Base-by-base conservation (phyloP, 2,113 vertebrate genomes). In the Brachyhypopomus gauderio region DNA sequence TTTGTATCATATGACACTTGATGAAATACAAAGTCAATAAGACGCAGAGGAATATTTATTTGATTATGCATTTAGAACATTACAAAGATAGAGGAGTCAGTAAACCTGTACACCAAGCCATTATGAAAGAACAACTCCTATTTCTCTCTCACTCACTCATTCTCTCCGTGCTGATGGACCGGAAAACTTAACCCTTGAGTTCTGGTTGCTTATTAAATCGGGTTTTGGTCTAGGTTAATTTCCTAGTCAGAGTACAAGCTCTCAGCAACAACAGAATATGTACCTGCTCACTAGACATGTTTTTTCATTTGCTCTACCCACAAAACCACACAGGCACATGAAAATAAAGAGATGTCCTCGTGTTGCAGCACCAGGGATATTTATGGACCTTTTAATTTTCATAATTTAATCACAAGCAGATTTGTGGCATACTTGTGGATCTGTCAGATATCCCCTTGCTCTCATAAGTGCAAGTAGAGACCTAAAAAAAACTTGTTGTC, bases 71-170 rank as follows among this genome's bases (percentile, higher is more conserved):
- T 34, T 25, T 52, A 23, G 38, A 22, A 8, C n/a, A 20, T 34
- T 71, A 16, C 23, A 12, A 72, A 72, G 20, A 72, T n/a, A 79
- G 38, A 70, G 20, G 34, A 72, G 36, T 72, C 17, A 48, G 62
- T 62, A 62, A 55, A 72, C 17, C 5, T 34, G 17, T 27, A 36
- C 23, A 72, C 30, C 69, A 52, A 27, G 22, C 30, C 38, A 63
- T 5, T 7, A 45, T 2, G 30, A 78, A 62, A 64, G 27, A 63
- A 59, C 59, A 25, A 22, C 62, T 64, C 1, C 73, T 11, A 27
- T 69, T 30, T 79, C 52, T 71, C 52, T 79, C 52, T 71, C 27
- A 69, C 14, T 66, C 36, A 75, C 27, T 5, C 1, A 20, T 45
- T 36, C 23, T 63, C 16, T 12, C 22, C n/a, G 22, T 72, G 19